Base-by-base conservation (phyloP, 2,113 vertebrate species). In the Ornithorhynchus anatinus region DNA sequence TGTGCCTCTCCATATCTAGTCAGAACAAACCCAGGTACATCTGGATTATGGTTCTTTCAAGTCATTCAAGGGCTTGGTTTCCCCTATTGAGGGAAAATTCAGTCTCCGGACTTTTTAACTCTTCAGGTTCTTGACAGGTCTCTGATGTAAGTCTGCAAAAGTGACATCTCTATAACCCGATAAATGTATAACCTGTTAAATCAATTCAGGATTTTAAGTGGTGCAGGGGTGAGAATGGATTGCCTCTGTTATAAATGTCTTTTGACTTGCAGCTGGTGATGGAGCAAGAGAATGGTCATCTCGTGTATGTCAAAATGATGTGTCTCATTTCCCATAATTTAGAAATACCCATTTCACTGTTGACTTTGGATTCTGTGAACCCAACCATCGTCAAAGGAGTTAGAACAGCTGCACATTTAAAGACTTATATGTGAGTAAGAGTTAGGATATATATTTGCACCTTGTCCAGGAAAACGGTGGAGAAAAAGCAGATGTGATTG, bases 391-490 rank as follows among this genome's bases (percentile, higher is more conserved):
- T 17, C 14, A 50, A 50, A 27, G 47, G 47, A 50, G 25, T 50
- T 29, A 27, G 47, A 60, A 70, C 65, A 61, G 23, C 14, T 64
- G 19, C 40, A 40, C 20, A 57, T 32, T 72, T 17, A 68, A 72
- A 78, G 36, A 75, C 42, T 36, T 8, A 44, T 3, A 50, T 25
- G 29, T 29, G 80, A 74, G 52, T 50, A 50, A 22, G 57, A 20
- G 42, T 50, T 66, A 64, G 45, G 32, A 59, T 6, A 68, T 27
- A 29, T 42, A 27, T 69, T 79, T 31, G 63, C 62, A 75, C 31
- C 72, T 51, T 59, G 40, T 73, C 61, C 61, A 69, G 72, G 71
- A 77, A 77, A 75, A 47, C 15, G 51, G 32, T 6, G 14, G 20
- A 64, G 56, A 10, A 40, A 70, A 61, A n/a, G 42, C 75, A 80